Evolutionary conservation across 2,888 invertebrate genomes (phyloP), one percentile per base, ranked within the genome.

Genomic region (Andrena bicolor): DNA sequence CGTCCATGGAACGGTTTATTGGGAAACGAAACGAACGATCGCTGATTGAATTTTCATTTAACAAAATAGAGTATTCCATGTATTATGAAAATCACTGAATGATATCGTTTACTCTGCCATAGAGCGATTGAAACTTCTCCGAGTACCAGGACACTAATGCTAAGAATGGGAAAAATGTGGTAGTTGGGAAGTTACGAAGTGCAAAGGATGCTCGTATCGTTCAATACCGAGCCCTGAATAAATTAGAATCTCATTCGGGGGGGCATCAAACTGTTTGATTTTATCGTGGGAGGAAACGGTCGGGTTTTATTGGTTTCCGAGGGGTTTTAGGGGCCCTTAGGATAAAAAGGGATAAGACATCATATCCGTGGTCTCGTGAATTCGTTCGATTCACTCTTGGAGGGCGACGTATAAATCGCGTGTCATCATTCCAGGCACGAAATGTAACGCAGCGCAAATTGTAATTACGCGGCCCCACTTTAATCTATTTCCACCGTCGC

Each of bases 291-390:
- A 76, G 56, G 60, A 48, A 77, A 61, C 65, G 23, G 71, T 13
- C 32, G 65, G 35, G 58, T 80, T 76, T 86, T 77, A 86, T 78
- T 82, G 75, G 41, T 66, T 82, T 80, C 58, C 64, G 41, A 69
- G 69, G 35, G 35, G 60, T 58, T 56, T 74, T 56, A 23, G 41
- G 60, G 49, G 68, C 58, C 76, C 76, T 78, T 64, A 49, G 73
- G 68, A 60, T 72, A 68, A 81, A 75, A 80, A 75, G 66, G 78
- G 79, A 80, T 70, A 75, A 80, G 82, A 71, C 63, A 76, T 75
- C 76, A 72, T 76, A 80, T 80, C 65, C 41, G 32, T 49, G 66
- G 78, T 61, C 76, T 66, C 32, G n/a, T 71, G 41, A 51, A 80
- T 76, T 77, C 32, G 53, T 63, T 70, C 41, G 56, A 75, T 61